Evolutionary conservation across 2,888 invertebrate species (phyloP), one percentile per base, ranked within the genome.

Genomic region (Melanargia galathea): DNA sequence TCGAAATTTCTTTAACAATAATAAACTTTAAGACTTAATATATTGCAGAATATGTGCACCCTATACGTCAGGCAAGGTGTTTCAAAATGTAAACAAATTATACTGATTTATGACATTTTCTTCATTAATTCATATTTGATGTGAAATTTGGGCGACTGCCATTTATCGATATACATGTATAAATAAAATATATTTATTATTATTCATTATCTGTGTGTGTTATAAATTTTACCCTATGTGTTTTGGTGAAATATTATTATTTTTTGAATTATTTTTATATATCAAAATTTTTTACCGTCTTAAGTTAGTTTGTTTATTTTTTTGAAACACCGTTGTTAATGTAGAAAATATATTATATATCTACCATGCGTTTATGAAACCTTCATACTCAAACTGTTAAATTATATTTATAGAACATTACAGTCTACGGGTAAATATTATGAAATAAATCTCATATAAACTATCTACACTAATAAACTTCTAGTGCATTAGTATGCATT

Each of bases 401-500:
- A 52, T 18, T 43, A 51, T 16, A 51, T 52, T 52, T 52, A 35
- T 52, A 52, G 20, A 20, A 10, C 13, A 35, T 18, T n/a, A 16
- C 18, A 51, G 51, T 51, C 2, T 51, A 33, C 18, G 33, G 13
- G 8, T 33, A 35, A 22, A 11, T 24, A 24, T 52, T 35, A 33
- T 51, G 26, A 51, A 33, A 51, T 0, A 18, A 51, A 13, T 51
- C 11, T 52, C 52, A 20, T 49, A 30, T 20, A 11, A 52, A 20
- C 18, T 20, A 52, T 7, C 33, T 52, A 35, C 18, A 13, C 1
- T 10, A 52, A 35, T 13, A 13, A 52, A 52, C 33, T 52, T 30
- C 35, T 52, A 52, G 35, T 52, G 52, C 18, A 35, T 43, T 56
- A 64, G 56, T 48, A 56, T 51, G 26, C 22, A 10, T n/a, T n/a